A percentile compares a stretch with the other conserved stretches of the same genome.
These are phyloP conservation scores for Heliconius hermathena DNA, from an alignment of 1,140 invertebrate genomes.

Conservation along the genomic window DNA sequence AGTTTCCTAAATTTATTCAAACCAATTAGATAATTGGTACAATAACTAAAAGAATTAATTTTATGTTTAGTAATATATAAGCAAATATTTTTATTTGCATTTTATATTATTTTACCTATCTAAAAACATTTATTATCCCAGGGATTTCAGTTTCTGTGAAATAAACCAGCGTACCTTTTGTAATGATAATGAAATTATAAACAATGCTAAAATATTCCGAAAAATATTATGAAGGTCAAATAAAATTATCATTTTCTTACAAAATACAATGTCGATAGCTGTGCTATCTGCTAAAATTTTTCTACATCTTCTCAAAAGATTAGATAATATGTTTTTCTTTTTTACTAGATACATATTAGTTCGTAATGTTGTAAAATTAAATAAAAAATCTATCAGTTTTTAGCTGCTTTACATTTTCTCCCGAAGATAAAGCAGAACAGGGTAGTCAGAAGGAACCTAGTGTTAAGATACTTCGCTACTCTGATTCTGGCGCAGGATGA, in stretches of 20 bases:
- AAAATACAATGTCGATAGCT: not conserved
- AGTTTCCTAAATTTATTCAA: too few relatives aligned
- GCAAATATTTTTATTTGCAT: not conserved
- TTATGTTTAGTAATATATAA: too few relatives aligned
- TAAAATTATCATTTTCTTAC: not conserved
- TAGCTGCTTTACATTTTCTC: too few relatives aligned
- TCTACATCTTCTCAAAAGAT: not conserved
- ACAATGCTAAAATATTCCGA: not conserved
- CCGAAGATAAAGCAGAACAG: too few relatives aligned
- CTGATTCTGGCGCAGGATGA: too few relatives aligned
- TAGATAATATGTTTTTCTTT: not conserved
- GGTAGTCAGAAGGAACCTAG: too few relatives aligned
- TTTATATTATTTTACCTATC: not conserved
- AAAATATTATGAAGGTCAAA: not conserved
- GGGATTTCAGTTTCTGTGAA: not conserved
- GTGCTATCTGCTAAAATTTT: not conserved
- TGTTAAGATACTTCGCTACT: too few relatives aligned
- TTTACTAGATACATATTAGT: not conserved
- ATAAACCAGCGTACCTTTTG: not conserved
- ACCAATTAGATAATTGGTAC: too few relatives aligned
- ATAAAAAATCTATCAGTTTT: too few relatives aligned
- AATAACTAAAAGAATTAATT: too few relatives aligned
- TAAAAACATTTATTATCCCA: not conserved
- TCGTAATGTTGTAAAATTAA: too few relatives aligned
- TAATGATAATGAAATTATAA: not conserved